phyloP scores from a whole-genome alignment of 2,888 invertebrate genomes.

The Macrophya annulata region DNA sequence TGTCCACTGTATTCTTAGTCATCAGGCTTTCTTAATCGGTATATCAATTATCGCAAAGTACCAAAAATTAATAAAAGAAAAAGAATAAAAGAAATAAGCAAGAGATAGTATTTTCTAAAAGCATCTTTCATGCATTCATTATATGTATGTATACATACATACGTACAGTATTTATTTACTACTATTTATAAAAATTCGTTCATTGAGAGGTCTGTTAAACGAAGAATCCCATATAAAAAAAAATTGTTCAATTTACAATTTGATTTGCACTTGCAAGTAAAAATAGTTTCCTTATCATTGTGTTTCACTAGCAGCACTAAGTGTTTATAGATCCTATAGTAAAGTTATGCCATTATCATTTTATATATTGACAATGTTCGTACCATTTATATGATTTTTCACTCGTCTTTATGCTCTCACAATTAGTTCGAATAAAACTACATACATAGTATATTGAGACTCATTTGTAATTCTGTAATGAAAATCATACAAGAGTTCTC shows the following conservation, averaged over 20 bases:
- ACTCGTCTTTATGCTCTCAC: neutral
- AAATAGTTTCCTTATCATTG: constrained; percentile 15
- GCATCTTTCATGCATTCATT: neutral
- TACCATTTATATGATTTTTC: constrained; percentile 27
- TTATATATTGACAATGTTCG: neutral
- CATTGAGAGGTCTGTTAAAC: neutral
- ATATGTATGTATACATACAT: too few species aligned
- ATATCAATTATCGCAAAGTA: neutral
- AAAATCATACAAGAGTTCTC: neutral
- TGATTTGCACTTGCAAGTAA: constrained; percentile 34
- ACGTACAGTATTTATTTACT: too few species aligned
- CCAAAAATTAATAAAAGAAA: neutral
- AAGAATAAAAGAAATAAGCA: neutral
- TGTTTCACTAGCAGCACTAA: constrained; percentile 22
- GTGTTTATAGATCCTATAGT: constrained; percentile 26
- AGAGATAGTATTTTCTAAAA: neutral
- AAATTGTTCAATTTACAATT: constrained; percentile 14
- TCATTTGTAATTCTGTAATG: neutral
- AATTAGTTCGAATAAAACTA: neutral
- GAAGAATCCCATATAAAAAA: neutral
- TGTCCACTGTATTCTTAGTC: neutral
- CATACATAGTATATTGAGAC: neutral
- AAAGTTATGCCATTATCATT: constrained; percentile 16
- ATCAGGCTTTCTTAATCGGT: constrained; percentile 23
- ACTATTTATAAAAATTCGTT: neutral